Percentiles rank a stretch among this genome's conserved stretches.
phyloP scores from a whole-genome alignment of 2,113 vertebrate species.

The Tiliqua scincoides region DNA sequence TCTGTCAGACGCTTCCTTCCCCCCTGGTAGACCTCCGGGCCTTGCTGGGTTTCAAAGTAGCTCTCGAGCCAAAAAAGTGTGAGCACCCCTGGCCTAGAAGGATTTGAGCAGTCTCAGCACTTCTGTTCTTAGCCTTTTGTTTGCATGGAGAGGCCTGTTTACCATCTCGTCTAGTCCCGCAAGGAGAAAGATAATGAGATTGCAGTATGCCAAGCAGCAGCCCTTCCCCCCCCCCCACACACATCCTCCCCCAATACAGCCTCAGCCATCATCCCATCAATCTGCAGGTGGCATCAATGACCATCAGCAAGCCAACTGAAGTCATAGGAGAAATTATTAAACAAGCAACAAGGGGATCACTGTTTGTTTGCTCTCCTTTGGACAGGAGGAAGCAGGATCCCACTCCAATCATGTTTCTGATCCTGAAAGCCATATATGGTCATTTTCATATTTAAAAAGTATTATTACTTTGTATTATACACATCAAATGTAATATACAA shows the following conservation, averaged over 20 bases:
- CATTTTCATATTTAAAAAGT: neutral
- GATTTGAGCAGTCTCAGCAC: neutral
- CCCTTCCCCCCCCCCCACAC: neutral
- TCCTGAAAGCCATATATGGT: neutral
- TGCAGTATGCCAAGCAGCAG: neutral
- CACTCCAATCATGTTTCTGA: neutral
- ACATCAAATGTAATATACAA: no score
- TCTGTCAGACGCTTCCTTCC: no score
- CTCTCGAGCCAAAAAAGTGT: no score
- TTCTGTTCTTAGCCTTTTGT: neutral
- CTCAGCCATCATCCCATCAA: neutral
- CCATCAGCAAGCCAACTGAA: neutral
- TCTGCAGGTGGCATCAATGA: neutral
- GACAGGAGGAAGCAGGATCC: neutral
- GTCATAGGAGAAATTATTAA: neutral
- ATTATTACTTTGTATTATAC: no score
- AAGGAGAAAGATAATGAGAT: conserved; percentile 13
- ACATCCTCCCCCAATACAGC: neutral
- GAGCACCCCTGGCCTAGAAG: no score
- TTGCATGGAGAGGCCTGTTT: neutral
- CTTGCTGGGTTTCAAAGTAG: no score
- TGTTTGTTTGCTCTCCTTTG: neutral
- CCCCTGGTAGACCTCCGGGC: no score
- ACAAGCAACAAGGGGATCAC: neutral
- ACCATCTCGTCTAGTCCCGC: no score